Evolutionary conservation across 2,888 invertebrate genomes (phyloP).

Genomic region (Anoncus sp.): DNA sequence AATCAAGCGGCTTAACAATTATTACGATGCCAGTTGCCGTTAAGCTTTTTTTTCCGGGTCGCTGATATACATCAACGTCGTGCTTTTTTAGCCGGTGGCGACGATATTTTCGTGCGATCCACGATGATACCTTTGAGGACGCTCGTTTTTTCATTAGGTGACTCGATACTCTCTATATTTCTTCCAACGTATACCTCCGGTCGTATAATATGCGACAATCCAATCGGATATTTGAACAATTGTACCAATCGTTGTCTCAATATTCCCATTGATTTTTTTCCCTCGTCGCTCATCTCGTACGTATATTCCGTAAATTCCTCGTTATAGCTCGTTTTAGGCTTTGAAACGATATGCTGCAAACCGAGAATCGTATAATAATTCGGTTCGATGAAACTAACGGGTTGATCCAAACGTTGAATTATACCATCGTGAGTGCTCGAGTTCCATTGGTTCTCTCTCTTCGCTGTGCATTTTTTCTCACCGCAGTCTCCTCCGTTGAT

Average conservation of each 20-base stretch:
- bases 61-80: neutral
- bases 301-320: too few relatives aligned
- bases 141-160: neutral
- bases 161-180: neutral
- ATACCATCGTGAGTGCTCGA: constrained; percentile 39
- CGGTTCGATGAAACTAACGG: constrained; percentile 49
- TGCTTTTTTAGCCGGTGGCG: constrained; percentile 15
- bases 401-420: constrained; percentile 25
- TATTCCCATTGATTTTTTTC: constrained; percentile 30
- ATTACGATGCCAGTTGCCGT: too few relatives aligned
- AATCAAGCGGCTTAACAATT: neutral
- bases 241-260: constrained; percentile 74
- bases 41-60: neutral
- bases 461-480: neutral
- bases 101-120: neutral
- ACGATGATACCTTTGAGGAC: neutral
- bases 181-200: constrained; percentile 12
- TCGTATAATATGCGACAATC: constrained; percentile 70
- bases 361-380: constrained; percentile 62
- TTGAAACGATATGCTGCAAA: constrained; percentile 60
- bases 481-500: too few relatives aligned
- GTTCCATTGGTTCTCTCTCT: constrained; percentile 6
- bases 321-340: neutral
- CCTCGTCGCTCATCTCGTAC: constrained; percentile 6
- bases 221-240: constrained; percentile 78